phyloP scores from a whole-genome alignment of 2,888 invertebrate species.

The Apoderus coryli region DNA sequence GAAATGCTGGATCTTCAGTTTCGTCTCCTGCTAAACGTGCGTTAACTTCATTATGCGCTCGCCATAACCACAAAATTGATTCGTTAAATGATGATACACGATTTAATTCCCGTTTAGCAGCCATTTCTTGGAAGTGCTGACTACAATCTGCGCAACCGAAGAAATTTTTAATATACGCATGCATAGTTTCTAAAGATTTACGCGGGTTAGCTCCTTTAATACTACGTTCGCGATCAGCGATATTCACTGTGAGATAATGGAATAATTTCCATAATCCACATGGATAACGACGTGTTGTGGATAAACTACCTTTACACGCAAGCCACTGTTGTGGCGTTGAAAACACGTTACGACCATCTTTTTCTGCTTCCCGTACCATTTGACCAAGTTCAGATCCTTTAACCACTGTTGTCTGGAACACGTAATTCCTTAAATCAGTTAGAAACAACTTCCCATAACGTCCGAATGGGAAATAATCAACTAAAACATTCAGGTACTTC shows the following conservation, averaged over 20 bases:
- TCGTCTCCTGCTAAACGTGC: constrained; percentile 67
- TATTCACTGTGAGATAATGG: constrained; percentile 78
- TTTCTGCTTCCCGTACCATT: constrained; percentile 37
- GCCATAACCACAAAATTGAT: constrained; percentile 85
- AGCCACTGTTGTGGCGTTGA: constrained; percentile 47
- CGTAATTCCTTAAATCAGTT: constrained; percentile 41
- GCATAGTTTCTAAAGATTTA: constrained; percentile 66
- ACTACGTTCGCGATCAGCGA: constrained; percentile 32
- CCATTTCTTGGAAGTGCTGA: constrained; percentile 80
- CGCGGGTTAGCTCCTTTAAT: constrained; percentile 36
- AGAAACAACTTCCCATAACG: constrained; percentile 50
- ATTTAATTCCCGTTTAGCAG: constrained; percentile 50
- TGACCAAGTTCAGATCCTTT: constrained; percentile 45
- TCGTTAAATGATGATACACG: constrained; percentile 54
- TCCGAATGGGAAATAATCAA: constrained; percentile 67
- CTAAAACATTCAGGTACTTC: constrained; percentile 54
- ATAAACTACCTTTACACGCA: constrained; percentile 68
- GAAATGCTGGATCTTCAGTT: constrained; percentile 81
- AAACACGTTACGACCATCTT: constrained; percentile 41
- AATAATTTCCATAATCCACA: constrained; percentile 94
- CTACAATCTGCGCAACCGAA: constrained; percentile 90
- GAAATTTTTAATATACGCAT: constrained; percentile 79
- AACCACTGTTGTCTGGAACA: constrained; percentile 36
- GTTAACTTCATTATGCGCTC: constrained; percentile 88
- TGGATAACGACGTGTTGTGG: constrained; percentile 70